Percentiles rank a stretch among this genome's conserved stretches.
phyloP scores from a whole-genome alignment of 2,113 vertebrate genomes.

The Gnathonemus longibarbis region DNA sequence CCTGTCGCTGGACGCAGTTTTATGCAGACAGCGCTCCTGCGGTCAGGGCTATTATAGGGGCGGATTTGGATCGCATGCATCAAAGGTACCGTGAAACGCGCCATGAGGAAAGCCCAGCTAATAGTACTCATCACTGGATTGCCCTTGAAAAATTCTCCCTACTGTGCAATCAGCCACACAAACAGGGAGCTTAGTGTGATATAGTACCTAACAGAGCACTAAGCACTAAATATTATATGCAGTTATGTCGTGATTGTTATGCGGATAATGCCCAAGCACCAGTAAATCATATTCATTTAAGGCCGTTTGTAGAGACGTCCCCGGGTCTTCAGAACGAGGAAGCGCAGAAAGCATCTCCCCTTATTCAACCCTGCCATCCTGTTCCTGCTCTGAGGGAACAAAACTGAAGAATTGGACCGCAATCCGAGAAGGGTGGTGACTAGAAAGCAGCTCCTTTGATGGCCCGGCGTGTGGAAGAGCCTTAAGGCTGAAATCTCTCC shows the following conservation, averaged over 20 bases:
- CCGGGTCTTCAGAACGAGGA: background rate
- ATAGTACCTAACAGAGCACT: background rate
- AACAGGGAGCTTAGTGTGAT: background rate
- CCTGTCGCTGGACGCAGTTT: background rate
- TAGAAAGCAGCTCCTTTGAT: background rate
- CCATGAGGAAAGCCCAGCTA: background rate
- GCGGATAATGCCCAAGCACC: background rate
- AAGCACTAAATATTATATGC: background rate
- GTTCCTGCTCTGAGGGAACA: background rate
- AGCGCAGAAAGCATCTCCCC: background rate
- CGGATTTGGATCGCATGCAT: background rate
- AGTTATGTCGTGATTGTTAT: background rate
- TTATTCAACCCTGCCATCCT: background rate
- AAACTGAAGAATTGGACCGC: background rate
- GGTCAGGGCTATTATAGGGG: background rate
- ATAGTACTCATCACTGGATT: background rate
- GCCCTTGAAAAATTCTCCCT: background rate
- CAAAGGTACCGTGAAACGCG: background rate
- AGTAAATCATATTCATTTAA: background rate
- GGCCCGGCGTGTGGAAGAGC: background rate
- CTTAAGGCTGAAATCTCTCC: conserved; percentile 20
- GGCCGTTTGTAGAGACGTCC: background rate
- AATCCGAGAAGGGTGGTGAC: background rate
- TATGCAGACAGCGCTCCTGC: background rate
- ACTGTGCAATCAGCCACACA: background rate